Evolutionary conservation across 2,113 vertebrate species (phyloP), one percentile per base, ranked within the genome.

Genomic region (Lycaon pictus): DNA sequence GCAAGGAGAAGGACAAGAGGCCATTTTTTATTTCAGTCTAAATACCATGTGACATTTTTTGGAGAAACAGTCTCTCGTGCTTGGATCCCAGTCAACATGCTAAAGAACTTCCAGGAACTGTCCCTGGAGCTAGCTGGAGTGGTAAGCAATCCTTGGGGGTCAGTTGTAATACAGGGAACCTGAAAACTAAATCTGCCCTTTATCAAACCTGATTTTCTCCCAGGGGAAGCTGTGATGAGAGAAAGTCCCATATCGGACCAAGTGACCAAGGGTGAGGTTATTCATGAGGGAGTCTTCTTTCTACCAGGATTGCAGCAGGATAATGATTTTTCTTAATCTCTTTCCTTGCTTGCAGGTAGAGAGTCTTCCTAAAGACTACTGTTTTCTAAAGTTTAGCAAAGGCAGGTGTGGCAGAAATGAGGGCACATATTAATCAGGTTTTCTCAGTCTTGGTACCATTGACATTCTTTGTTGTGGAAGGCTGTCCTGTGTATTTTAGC

Each of bases 31-130:
- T 98, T 98, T 82, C 96, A 99, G 99, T 98, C 97, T 90, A 98
- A 99, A 81, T 99, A 98, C 82, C 99, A 99, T 0, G 98, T 99
- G 97, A 99, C 99, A 22, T 99, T 98, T 98, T 98, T 99, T 84
- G 99, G 98, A 88, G 95, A 98, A 37, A 94, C 97, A 1, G 99
- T 97, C 53, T 98, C 97, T 95, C 98, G 98, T 62, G 98, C 98
- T 12, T 99, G 99, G 99, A 98, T 99, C 43, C 79, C 98, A 62
- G 97, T 95, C 63, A 97, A 95, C 79, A 98, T 98, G 97, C 94
- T 99, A 67, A 98, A 98, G 95, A 97, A 94, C 81, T 99, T 98
- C 87, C 88, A 97, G 53, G 97, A 97, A n/a, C 93, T 98, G 48
- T 94, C 98, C 23, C 86, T 95, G 88, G 97, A 98, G 19, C 81